These are phyloP conservation scores for Catamblyrhynchus diadema DNA, from an alignment of 2,797 vertebrate species.

Conservation along the genomic window DNA sequence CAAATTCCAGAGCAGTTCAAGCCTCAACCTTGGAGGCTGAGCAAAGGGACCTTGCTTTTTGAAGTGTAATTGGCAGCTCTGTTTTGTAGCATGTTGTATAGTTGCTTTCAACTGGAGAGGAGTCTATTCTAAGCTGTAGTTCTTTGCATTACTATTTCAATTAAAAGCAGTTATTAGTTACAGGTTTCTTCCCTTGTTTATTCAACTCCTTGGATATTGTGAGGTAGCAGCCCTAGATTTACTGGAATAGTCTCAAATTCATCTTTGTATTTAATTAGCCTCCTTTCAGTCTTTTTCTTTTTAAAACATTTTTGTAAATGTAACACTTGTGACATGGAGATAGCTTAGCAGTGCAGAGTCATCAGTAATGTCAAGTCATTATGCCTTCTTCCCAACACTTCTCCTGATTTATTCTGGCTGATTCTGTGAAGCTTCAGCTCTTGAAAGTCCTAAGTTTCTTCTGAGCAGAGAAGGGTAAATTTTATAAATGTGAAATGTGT, in stretches of 20 bases:
- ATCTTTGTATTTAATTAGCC: neutral
- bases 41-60: neutral
- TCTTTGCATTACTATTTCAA: neutral
- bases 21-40: conserved; percentile 7
- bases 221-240: neutral
- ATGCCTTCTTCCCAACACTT: neutral
- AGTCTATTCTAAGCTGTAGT: neutral
- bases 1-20: conserved; percentile 36
- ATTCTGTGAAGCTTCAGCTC: neutral
- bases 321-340: neutral
- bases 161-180: neutral
- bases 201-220: neutral
- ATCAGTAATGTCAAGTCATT: neutral
- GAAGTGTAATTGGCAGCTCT: conserved; percentile 29
- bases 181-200: neutral
- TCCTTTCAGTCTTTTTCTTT: neutral
- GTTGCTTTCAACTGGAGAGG: neutral
- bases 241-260: neutral
- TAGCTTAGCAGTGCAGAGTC: neutral
- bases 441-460: neutral
- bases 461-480: neutral
- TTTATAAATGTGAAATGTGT: neutral
- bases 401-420: neutral
- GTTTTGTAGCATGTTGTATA: neutral
- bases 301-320: neutral